A percentile compares a stretch with the other conserved stretches of the same genome.
These are phyloP conservation scores for Subanguina moxae DNA, from an alignment of 1,140 invertebrate genomes.

Conservation along the genomic window DNA sequence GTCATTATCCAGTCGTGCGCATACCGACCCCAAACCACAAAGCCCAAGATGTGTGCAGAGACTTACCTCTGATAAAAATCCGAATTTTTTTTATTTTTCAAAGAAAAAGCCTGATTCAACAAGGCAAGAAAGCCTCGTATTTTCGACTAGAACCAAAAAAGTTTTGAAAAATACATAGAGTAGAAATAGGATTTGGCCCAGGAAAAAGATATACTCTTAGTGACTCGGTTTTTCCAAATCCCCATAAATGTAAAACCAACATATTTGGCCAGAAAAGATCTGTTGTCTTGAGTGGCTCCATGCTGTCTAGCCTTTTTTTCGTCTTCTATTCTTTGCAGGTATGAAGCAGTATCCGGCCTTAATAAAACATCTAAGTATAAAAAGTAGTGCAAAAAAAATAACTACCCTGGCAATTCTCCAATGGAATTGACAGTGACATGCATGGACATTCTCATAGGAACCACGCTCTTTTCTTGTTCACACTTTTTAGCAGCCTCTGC, in stretches of 20 bases:
- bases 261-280: slow-evolving; percentile 57
- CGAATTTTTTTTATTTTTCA: no score
- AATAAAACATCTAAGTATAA: slow-evolving; percentile 12
- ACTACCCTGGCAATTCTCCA: slow-evolving; percentile 42
- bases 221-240: no score
- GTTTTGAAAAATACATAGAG: no score
- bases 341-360: slow-evolving; percentile 52
- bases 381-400: slow-evolving; percentile 5
- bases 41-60: slow-evolving; percentile 24
- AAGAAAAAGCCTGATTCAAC: no score
- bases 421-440: slow-evolving; percentile 35
- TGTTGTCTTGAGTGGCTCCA: slow-evolving; percentile 52
- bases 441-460: slow-evolving; percentile 12
- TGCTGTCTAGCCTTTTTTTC: slow-evolving; percentile 54
- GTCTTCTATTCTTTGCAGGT: slow-evolving; percentile 54
- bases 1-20: no score
- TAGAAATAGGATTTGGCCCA: no score
- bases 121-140: no score
- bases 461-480: neutral
- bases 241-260: slow-evolving; percentile 40
- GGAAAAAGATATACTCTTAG: no score
- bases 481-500: slow-evolving; percentile 16
- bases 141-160: no score
- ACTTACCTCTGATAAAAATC: no score
- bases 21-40: no score